phyloP scores from a whole-genome alignment of 2,797 vertebrate species.

The Chlorospingus semifuscus region DNA sequence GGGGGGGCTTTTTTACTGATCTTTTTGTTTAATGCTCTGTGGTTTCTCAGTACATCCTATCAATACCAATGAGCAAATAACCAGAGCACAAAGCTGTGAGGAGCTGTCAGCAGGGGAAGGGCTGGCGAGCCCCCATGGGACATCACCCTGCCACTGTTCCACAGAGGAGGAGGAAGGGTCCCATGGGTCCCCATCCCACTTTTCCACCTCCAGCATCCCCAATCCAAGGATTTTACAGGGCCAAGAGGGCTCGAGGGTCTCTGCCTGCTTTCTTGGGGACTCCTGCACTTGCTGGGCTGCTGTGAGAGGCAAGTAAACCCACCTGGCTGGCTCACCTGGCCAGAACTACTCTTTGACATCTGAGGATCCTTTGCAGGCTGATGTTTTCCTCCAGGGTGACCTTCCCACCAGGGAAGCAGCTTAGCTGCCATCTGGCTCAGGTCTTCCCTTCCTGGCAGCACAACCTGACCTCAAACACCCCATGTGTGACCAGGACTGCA shows the following conservation, averaged over 20 bases:
- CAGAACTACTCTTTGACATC: background rate
- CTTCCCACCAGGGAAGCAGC: background rate
- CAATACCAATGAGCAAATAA: background rate
- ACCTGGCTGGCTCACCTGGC: background rate
- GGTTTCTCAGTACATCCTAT: background rate
- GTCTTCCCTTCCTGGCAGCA: background rate
- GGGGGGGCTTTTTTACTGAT: background rate
- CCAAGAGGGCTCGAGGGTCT: background rate
- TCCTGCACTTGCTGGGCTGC: background rate
- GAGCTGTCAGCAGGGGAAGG: background rate
- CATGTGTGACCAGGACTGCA: background rate
- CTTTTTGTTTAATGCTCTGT: background rate
- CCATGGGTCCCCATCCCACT: rapidly evolving
- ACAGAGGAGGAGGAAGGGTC: background rate
- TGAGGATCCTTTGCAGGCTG: background rate
- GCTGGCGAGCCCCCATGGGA: rapidly evolving
- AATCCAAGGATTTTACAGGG: background rate
- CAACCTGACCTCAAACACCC: background rate
- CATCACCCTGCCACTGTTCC: rapidly evolving
- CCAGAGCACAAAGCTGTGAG: background rate
- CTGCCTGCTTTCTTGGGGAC: background rate
- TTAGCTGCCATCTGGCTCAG: background rate
- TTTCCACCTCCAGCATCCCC: background rate
- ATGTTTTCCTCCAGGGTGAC: background rate
- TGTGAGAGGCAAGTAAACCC: background rate